Percentiles rank a stretch among this genome's conserved stretches.
Evolutionary conservation across 2,888 invertebrate species (phyloP).

Genomic region (Orthonychiurus folsomi): DNA sequence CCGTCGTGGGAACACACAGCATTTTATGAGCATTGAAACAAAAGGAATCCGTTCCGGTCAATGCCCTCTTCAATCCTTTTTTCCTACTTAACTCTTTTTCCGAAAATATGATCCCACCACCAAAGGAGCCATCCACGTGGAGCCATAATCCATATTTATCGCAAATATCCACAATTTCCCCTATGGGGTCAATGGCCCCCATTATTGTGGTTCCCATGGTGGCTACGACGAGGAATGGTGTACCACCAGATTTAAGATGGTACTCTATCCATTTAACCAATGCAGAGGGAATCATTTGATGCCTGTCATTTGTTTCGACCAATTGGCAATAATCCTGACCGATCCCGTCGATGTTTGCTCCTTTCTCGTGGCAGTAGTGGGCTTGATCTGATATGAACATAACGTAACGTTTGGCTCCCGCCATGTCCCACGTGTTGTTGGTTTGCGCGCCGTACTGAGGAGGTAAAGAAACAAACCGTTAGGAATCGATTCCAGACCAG

Average conservation of each 20-base stretch:
- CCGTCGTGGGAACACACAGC: not conserved
- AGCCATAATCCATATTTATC: constrained; percentile 4
- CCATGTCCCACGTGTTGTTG: no score
- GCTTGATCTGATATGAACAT: constrained; percentile 6
- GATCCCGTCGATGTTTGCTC: not conserved
- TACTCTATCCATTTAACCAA: not conserved
- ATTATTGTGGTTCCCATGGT: constrained; percentile 9
- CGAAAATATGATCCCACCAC: not conserved
- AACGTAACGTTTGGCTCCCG: not conserved
- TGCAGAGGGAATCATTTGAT: not conserved
- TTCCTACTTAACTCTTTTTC: no score
- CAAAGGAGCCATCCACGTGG: constrained; percentile 11
- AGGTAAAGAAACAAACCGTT: no score
- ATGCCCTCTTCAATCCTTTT: not conserved
- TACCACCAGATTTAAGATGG: not conserved
- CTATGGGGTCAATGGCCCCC: constrained; percentile 10
- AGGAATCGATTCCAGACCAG: no score
- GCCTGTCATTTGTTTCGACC: not conserved
- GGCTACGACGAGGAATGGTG: not conserved
- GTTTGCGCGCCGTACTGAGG: no score
- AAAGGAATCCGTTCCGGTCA: not conserved
- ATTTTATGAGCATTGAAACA: not conserved
- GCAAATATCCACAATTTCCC: not conserved
- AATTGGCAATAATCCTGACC: not conserved
- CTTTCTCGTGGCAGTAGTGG: constrained; percentile 9